Base-by-base conservation (phyloP, 2,888 invertebrate species). In the Drosophila tanythrix region DNA sequence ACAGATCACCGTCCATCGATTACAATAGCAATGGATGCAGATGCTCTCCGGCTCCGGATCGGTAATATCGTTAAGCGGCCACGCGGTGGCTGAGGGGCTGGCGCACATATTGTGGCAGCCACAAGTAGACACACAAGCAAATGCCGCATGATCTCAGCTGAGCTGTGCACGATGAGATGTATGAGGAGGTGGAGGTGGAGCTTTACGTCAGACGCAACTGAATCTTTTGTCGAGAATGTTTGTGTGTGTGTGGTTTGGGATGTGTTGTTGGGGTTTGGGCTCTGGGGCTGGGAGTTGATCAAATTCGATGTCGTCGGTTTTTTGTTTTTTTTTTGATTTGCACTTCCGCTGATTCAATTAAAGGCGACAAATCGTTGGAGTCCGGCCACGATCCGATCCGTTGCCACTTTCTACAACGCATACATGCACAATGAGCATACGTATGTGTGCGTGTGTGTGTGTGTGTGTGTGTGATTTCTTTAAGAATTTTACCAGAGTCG, bases 21-120 rank as follows among this genome's bases (percentile, higher is more conserved):
- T 25, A 25, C 78, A 78, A 36, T 40, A 57, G 46, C 78, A 78
- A n/a, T 56, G 65, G 10, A 15, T 31, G 65, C 78, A 78, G 27
- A 78, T 72, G 40, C 40, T 66, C 29, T 62, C 57, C 13, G 65
- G 15, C 11, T 57, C 48, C 0, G 10, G 15, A 18, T 52, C 53
- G 21, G 21, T 10, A 2, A 27, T 43, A 27, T 27, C 53, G 35
- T 29, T 46, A 38, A 38, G 27, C 11, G 58, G 31, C 43, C 59
- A 18, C 13, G 11, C n/a, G 51, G 13, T 18, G 8, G 43, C n/a
- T 7, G 55, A 46, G 21, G 40, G 21, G 29, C 36, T n/a, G 31
- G 27, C 21, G 31, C 36, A 13, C n/a, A 18, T 7, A 43, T 7
- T 15, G 57, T 31, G 40, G 33, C 67, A 13, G 48, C 66, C 35